Evolutionary conservation across 2,888 invertebrate genomes (phyloP).

Genomic region (Drosophila limbata): DNA sequence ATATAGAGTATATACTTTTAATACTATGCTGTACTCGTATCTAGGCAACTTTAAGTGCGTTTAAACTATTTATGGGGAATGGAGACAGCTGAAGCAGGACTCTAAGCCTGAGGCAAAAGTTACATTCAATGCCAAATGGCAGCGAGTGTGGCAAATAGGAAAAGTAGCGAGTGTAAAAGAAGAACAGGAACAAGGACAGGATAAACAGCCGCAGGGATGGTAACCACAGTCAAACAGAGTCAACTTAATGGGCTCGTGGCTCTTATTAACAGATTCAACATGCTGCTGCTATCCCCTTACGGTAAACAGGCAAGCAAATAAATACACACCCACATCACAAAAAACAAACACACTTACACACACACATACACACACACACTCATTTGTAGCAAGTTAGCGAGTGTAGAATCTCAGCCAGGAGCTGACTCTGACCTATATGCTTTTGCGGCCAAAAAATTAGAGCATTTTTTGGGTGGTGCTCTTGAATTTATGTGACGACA

Average conservation of each 20-base stretch:
- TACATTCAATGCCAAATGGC: slow-evolving; percentile 54
- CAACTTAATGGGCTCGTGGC: slow-evolving; percentile 71
- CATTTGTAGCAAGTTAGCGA: slow-evolving; percentile 15
- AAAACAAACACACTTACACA: slow-evolving; percentile 19
- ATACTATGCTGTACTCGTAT: slow-evolving; percentile 15
- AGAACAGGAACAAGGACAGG: slow-evolving; percentile 6
- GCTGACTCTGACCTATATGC: slow-evolving; percentile 54
- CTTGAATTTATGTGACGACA: slow-evolving; percentile 48
- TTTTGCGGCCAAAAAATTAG: slow-evolving; percentile 32
- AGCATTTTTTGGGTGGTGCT: slow-evolving; percentile 48
- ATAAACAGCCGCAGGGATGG: slow-evolving; percentile 10
- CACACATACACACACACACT: slow-evolving; percentile 10
- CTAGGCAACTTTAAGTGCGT: slow-evolving; percentile 56
- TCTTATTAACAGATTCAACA: slow-evolving; percentile 75
- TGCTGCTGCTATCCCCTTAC: slow-evolving; percentile 30
- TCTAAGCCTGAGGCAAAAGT: slow-evolving; percentile 40
- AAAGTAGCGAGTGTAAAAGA: slow-evolving; percentile 9
- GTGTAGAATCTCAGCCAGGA: slow-evolving; percentile 37
- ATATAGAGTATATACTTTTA: not conserved
- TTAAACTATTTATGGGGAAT: slow-evolving; percentile 60
- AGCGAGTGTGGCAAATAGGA: slow-evolving; percentile 5
- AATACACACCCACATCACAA: slow-evolving; percentile 11
- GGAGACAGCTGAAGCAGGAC: not conserved
- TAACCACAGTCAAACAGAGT: slow-evolving; percentile 40
- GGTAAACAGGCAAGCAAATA: slow-evolving; percentile 24